phyloP scores from a whole-genome alignment of 2,888 invertebrate species.

The Melolontha melolontha region DNA sequence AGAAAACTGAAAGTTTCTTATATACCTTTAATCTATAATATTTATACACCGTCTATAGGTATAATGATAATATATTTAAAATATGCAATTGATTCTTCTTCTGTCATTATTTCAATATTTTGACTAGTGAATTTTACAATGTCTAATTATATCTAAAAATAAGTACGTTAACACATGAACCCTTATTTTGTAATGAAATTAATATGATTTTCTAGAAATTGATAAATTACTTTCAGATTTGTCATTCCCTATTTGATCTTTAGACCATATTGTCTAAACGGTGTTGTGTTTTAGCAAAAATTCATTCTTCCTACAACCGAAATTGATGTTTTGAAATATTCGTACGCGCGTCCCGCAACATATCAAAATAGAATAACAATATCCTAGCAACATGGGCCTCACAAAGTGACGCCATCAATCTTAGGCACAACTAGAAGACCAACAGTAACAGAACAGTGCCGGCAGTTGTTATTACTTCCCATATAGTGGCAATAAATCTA shows the following conservation, averaged over 20 bases:
- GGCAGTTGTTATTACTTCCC: constrained; percentile 62
- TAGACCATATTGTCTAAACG: constrained; percentile 6
- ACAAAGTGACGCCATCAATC: constrained; percentile 63
- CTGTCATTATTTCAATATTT: too few species aligned
- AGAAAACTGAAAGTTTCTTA: too few species aligned
- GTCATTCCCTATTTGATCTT: background rate
- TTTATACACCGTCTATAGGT: too few species aligned
- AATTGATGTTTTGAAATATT: constrained; percentile 24
- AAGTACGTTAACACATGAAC: too few species aligned
- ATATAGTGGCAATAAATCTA: constrained; percentile 63
- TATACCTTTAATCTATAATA: too few species aligned
- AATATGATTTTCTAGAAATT: background rate
- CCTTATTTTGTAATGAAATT: too few species aligned
- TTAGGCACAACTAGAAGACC: constrained; percentile 52
- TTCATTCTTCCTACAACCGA: constrained; percentile 14
- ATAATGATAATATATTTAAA: too few species aligned
- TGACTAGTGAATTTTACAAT: too few species aligned
- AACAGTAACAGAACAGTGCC: constrained; percentile 49
- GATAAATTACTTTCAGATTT: background rate
- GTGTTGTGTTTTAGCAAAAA: constrained; percentile 15
- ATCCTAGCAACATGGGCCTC: constrained; percentile 61
- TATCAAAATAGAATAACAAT: constrained; percentile 53
- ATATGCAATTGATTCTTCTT: too few species aligned
- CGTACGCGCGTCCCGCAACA: constrained; percentile 27
- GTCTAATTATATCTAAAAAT: too few species aligned